phyloP scores from a whole-genome alignment of 1,140 invertebrate genomes.

The Hydropsyche tenuis region DNA sequence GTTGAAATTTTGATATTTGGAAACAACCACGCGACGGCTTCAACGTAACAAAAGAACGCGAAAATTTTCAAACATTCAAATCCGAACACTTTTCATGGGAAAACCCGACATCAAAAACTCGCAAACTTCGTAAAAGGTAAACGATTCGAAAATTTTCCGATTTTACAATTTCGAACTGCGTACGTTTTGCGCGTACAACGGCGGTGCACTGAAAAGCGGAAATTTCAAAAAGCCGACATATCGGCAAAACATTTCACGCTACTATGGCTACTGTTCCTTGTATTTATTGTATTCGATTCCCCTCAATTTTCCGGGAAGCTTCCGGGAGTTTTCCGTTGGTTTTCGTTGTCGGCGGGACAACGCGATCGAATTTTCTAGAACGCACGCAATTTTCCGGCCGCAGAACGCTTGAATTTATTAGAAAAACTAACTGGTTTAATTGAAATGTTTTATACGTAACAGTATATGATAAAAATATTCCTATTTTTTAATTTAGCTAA shows the following conservation, averaged over 20 bases:
- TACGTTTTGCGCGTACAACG: background rate
- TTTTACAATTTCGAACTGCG: background rate
- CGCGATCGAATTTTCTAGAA: slow-evolving; percentile 14
- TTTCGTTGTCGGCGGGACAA: background rate
- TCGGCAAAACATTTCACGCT: slow-evolving; percentile 24
- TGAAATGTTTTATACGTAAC: no score
- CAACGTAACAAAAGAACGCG: no score
- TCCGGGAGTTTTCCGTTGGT: background rate
- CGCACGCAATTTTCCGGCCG: background rate
- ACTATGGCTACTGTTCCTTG: slow-evolving; percentile 29
- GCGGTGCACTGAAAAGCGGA: background rate
- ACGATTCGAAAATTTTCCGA: no score
- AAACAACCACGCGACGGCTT: background rate
- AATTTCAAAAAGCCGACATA: background rate
- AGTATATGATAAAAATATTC: no score
- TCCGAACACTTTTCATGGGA: background rate
- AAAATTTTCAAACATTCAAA: no score
- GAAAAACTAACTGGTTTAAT: no score
- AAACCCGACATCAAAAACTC: background rate
- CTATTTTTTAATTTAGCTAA: background rate
- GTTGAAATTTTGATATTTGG: slow-evolving; percentile 2
- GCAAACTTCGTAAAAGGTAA: no score
- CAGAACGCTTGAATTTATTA: no score
- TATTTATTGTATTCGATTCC: background rate
- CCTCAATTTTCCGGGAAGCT: slow-evolving; percentile 7